These are phyloP conservation scores for Calliphora vomitoria DNA, from an alignment of 2,888 invertebrate species.

Conservation along the genomic window DNA sequence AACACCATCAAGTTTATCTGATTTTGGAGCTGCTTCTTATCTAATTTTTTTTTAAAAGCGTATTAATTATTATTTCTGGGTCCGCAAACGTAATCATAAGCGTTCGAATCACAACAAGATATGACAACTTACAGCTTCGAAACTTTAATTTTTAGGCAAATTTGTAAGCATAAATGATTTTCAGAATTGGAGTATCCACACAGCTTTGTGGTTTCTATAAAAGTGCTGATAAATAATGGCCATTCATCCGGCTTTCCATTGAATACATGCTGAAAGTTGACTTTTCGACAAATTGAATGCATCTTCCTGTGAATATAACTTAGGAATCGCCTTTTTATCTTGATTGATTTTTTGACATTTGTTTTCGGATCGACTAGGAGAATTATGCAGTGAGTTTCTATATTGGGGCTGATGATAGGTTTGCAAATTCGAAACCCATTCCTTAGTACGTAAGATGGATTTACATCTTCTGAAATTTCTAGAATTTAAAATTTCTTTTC, in stretches of 20 bases:
- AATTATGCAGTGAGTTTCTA: not conserved
- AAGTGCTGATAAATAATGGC: too few species aligned
- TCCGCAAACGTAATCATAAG: too few species aligned
- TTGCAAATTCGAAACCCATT: slow-evolving; percentile 11
- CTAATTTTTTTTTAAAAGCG: slow-evolving; percentile 1
- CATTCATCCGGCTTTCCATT: not conserved
- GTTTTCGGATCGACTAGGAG: not conserved
- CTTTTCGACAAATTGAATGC: not conserved
- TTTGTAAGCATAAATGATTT: too few species aligned
- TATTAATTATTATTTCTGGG: slow-evolving; percentile 9
- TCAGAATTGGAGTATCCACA: too few species aligned
- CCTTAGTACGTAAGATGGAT: not conserved
- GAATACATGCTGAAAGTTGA: not conserved
- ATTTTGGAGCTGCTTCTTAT: not conserved
- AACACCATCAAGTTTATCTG: slow-evolving; percentile 12
- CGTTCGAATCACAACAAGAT: too few species aligned
- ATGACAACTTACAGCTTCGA: too few species aligned
- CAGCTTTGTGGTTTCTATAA: too few species aligned
- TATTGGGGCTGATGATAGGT: not conserved
- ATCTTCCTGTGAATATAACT: not conserved
- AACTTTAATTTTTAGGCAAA: too few species aligned
- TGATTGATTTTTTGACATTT: not conserved
- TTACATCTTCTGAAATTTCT: not conserved
- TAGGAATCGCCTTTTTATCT: not conserved
- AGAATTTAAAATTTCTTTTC: slow-evolving; percentile 21